Base-by-base conservation (phyloP, 2,888 invertebrate species). In the Drosophila helvetica region DNA sequence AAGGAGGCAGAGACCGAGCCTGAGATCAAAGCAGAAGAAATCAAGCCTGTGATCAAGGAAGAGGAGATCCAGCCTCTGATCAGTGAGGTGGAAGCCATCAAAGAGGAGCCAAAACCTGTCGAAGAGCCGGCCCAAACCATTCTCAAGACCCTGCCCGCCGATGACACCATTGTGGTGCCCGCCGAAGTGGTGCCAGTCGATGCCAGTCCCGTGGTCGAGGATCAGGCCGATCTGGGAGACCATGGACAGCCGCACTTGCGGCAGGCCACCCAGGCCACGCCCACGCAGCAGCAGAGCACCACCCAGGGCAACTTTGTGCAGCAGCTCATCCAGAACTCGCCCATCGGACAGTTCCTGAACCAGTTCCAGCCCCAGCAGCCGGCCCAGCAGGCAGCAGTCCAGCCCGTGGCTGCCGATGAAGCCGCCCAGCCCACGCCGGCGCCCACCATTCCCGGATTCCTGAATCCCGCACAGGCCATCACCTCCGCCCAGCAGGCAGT, bases 251-350 rank as follows among this genome's bases (percentile, higher is more conserved):
- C 78, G 0, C 58, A 66, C 22, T 27, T 89, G 7, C 90, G 90
- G n/a, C 90, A 90, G 50, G 90, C 79, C 8, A 90, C 90, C 5
- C 89, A 86, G 42, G 85, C 90, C 47, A 90, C 90, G 5, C 90
- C 90, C 57, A 79, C 86, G 1, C 60, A 9, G 33, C 89, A 85
- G 52, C 71, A 74, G 57, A 74, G 75, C 22, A 79, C 82, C 10
- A 88, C 90, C 0, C 90, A 82, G 54, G 84, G 80, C 56, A 90
- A 90, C 76, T 89, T 90, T 65, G 84, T 90, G 18, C 90, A 90
- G 68, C 90, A 90, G 30, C 63, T 90, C n/a, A 87, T 90, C 46
- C 90, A 90, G 57, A 91, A 90, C 30, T 88, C 90, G 0, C 91
- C 91, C 3, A 80, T 91, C 30, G 90, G 91, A 1, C 90, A 90